Percentiles rank a stretch among this genome's conserved stretches.
Evolutionary conservation across 2,797 vertebrate genomes (phyloP).

Genomic region (Loriculus beryllinus): DNA sequence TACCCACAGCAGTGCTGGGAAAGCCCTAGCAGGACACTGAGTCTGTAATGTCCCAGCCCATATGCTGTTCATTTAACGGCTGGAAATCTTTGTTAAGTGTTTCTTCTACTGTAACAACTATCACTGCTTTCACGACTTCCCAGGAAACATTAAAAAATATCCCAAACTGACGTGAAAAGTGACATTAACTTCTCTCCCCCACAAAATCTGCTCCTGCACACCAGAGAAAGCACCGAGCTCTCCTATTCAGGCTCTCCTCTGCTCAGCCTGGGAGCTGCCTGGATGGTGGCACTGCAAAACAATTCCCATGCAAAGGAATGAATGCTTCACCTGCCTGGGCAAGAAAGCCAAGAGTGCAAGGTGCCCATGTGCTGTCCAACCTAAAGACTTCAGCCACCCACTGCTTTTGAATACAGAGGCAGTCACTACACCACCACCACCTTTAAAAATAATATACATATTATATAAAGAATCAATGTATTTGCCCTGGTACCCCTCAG

Average conservation of each 20-base stretch:
- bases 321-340: not conserved
- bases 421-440: not conserved
- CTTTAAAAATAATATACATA: not conserved
- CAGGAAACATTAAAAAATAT: not conserved
- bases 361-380: not conserved
- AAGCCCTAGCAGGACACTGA: not conserved
- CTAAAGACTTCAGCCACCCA: not conserved
- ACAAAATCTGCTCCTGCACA: not conserved
- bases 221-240: not conserved
- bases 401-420: not conserved
- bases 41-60: rapidly evolving
- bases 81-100: not conserved
- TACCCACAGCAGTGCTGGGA: rapidly evolving
- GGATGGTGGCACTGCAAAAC: not conserved
- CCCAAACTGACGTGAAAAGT: not conserved
- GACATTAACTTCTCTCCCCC: not conserved
- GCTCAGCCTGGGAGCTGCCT: not conserved
- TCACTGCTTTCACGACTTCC: not conserved
- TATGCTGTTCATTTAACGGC: not conserved
- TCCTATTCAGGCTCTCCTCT: not conserved
- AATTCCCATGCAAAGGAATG: not conserved
- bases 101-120: not conserved
- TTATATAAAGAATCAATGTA: not conserved
- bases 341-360: not conserved
- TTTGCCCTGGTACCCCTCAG: not conserved